A percentile compares a stretch with the other conserved stretches of the same genome.
These are phyloP conservation scores for Bradypodion pumilum DNA, from an alignment of 2,797 vertebrate genomes.

Conservation along the genomic window DNA sequence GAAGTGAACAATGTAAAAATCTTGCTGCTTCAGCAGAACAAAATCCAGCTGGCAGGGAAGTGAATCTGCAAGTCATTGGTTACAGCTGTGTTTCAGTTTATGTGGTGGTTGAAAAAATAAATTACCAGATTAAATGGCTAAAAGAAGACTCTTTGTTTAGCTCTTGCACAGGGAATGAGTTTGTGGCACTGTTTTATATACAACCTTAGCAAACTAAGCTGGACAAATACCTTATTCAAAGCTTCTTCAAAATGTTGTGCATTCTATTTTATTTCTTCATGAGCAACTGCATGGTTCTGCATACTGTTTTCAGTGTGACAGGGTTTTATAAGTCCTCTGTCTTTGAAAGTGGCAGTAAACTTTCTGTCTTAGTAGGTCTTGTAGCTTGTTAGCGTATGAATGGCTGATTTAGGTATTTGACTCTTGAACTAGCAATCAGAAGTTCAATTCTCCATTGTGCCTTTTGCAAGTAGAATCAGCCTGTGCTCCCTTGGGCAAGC, in stretches of 20 bases:
- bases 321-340: conserved; percentile 69
- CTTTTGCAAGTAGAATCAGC: too few relatives aligned
- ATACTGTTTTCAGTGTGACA: conserved; percentile 70
- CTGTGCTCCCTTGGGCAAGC: too few relatives aligned
- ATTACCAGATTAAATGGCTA: conserved; percentile 89
- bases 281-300: conserved; percentile 72
- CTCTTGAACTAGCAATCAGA: too few relatives aligned
- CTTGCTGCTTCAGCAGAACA: conserved; percentile 91
- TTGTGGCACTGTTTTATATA: conserved; percentile 79
- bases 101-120: conserved; percentile 97
- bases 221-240: conserved; percentile 80
- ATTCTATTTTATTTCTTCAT: conserved; percentile 76
- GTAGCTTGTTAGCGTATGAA: too few relatives aligned
- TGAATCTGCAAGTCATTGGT: conserved; percentile 90
- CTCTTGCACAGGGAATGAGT: conserved; percentile 79
- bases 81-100: conserved; percentile 97
- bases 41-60: conserved; percentile 89
- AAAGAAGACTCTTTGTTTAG: conserved; percentile 86
- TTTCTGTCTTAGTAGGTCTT: conserved; percentile 62
- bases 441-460: too few relatives aligned
- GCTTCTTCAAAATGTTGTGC: conserved; percentile 72
- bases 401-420: too few relatives aligned
- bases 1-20: conserved; percentile 85
- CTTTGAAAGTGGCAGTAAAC: conserved; percentile 60
- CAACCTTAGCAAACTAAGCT: conserved; percentile 77